phyloP scores from a whole-genome alignment of 2,888 invertebrate species.

The Cheiracanthium punctorium region DNA sequence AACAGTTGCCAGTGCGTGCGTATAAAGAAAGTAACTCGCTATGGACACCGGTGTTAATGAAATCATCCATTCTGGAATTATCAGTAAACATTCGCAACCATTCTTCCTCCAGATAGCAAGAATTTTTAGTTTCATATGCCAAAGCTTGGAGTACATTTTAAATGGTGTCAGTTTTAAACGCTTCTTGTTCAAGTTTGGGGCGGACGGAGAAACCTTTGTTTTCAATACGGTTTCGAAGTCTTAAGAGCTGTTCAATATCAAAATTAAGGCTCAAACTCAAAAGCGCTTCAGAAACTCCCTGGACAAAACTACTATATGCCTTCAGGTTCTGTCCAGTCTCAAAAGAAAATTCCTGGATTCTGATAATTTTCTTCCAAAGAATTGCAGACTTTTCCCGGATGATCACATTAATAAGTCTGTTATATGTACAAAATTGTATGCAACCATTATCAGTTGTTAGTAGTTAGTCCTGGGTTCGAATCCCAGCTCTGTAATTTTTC shows the following conservation, averaged over 20 bases:
- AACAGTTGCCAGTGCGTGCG: not conserved
- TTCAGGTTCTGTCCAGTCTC: not conserved
- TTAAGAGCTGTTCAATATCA: not conserved
- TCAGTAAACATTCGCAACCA: slow-evolving; percentile 11
- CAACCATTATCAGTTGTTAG: too few species aligned
- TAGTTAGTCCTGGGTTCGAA: too few species aligned
- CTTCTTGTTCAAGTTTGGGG: not conserved
- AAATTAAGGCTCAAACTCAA: not conserved
- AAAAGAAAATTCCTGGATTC: not conserved
- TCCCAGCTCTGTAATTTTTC: too few species aligned
- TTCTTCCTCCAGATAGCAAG: slow-evolving; percentile 8
- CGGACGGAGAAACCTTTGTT: not conserved
- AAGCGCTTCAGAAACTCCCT: not conserved
- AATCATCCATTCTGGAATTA: slow-evolving; percentile 2
- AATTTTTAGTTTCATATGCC: not conserved
- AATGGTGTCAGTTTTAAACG: not conserved
- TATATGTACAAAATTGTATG: not conserved
- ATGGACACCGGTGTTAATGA: not conserved
- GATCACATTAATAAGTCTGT: too few species aligned
- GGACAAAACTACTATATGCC: not conserved
- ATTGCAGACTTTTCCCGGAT: not conserved
- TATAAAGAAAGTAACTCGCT: not conserved
- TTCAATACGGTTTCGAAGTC: not conserved
- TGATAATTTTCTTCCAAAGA: not conserved
- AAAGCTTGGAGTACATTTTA: not conserved